Conservation (phyloP, 1,140 invertebrate species). For the Drosophila parabipectinata region DNA sequence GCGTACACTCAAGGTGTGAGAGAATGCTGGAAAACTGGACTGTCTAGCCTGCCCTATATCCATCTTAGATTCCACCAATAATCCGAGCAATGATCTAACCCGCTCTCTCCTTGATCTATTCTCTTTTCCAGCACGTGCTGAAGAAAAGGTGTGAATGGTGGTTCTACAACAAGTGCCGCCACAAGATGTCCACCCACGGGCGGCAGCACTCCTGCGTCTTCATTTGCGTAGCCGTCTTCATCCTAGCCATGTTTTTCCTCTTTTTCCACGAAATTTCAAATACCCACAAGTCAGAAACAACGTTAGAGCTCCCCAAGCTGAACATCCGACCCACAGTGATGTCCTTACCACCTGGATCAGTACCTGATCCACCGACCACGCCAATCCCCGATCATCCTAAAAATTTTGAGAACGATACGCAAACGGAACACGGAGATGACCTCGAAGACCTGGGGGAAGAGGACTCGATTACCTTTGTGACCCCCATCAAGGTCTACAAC, state of each 20-base stretch:
- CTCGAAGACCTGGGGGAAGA: constrained; percentile 60
- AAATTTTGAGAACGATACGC: constrained; percentile 36
- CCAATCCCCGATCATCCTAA: constrained; percentile 14
- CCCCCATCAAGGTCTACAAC: constrained; percentile 73
- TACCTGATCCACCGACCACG: background rate
- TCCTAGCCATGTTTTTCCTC: constrained; percentile 15
- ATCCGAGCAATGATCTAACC: constrained; percentile 1
- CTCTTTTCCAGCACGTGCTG: constrained; percentile 67
- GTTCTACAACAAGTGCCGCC: constrained; percentile 64
- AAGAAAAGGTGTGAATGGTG: constrained; percentile 79
- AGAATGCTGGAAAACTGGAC: constrained; percentile 48
- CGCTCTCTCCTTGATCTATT: background rate
- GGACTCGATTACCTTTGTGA: constrained; percentile 62
- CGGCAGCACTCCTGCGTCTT: constrained; percentile 51
- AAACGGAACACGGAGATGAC: constrained; percentile 20
- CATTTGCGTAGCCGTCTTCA: constrained; percentile 22
- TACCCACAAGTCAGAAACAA: constrained; percentile 7
- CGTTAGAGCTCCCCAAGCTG: constrained; percentile 17
- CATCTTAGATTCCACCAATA: background rate
- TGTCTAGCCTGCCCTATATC: constrained; percentile 12
- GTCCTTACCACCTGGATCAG: background rate
- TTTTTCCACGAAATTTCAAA: constrained; percentile 8
- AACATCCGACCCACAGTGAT: background rate
- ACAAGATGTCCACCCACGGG: constrained; percentile 77
- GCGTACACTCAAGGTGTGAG: constrained; percentile 59